Evolutionary conservation across 1,140 invertebrate species (phyloP), one percentile per base, ranked within the genome.

Genomic region (Phenacoccus solenopsis): DNA sequence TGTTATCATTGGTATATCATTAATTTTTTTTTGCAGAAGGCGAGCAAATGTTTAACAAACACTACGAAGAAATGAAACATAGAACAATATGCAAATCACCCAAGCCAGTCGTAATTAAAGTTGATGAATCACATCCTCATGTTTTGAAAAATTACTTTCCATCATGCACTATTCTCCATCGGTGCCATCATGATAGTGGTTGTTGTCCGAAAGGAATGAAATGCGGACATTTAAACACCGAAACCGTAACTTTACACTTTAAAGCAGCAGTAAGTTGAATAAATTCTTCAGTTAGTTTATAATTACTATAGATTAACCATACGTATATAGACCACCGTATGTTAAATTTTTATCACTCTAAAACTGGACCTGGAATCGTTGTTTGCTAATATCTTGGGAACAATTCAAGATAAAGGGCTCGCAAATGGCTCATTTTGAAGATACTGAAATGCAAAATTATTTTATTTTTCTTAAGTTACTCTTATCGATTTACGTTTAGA

Each of bases 121-220:
- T 87, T 71, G 79, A 83, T 74, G 80, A 85, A 67, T 79, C 83
- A 22, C 86, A 87, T 76, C 85, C 86, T 20, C 83, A 85, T 75
- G 78, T 85, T 0, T 82, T 83, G n/a, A 88, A 85, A 74, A 83
- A 80, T 24, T 91, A 90, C 79, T 78, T 82, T 69, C 89, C 89
- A 25, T 85, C 87, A 70, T 90, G 89, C 76, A 88, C 87, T 3
- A 83, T 88, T 21, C 76, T 91, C 49, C 85, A 90, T 76, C 83
- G 85, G 71, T 91, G 89, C 75, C 83, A 85, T n/a, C 87, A 89
- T 74, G 87, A 89, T 76, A 88, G 86, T 10, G 89, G 89, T 70
- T 91, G 89, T 76, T 91, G 89, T 75, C 78, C 76, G 25, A 83
- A 85, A 70, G 76, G 79, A 3, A 79, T 84, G 61, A 85, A 84